These are phyloP conservation scores for Rachycentron canadum DNA, from an alignment of 2,797 vertebrate genomes.

Conservation along the genomic window DNA sequence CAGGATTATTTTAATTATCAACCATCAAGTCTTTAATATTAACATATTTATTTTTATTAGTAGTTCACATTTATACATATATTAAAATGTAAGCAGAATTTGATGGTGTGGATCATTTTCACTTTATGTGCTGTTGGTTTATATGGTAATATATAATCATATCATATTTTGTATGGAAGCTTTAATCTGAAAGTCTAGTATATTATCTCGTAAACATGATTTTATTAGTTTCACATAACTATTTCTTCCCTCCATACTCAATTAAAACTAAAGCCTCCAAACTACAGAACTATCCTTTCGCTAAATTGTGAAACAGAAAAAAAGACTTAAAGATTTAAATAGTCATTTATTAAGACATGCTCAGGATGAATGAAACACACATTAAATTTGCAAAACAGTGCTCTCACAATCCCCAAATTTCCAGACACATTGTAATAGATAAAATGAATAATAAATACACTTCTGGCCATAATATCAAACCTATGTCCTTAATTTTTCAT, in stretches of 20 bases:
- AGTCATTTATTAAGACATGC: conserved; percentile 29
- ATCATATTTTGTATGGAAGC: no score
- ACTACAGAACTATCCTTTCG: not conserved
- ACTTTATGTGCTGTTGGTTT: no score
- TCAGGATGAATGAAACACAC: not conserved
- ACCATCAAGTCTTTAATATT: no score
- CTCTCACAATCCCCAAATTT: not conserved
- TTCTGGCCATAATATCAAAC: not conserved
- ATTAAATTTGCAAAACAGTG: not conserved
- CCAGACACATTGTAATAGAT: conserved; percentile 37
- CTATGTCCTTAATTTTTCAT: not conserved
- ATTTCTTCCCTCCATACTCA: not conserved
- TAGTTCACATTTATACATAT: no score
- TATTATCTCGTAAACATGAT: no score
- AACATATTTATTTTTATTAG: no score
- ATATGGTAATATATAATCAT: no score
- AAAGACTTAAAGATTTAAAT: not conserved
- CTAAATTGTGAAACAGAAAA: conserved; percentile 2
- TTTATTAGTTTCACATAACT: no score
- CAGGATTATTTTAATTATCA: no score
- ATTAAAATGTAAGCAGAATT: no score
- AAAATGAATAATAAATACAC: conserved; percentile 31
- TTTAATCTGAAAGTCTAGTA: no score
- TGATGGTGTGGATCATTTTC: no score
- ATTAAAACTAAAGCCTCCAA: not conserved